Conservation (phyloP, 2,113 vertebrate genomes). For the Mesembrinibis cayennensis region DNA sequence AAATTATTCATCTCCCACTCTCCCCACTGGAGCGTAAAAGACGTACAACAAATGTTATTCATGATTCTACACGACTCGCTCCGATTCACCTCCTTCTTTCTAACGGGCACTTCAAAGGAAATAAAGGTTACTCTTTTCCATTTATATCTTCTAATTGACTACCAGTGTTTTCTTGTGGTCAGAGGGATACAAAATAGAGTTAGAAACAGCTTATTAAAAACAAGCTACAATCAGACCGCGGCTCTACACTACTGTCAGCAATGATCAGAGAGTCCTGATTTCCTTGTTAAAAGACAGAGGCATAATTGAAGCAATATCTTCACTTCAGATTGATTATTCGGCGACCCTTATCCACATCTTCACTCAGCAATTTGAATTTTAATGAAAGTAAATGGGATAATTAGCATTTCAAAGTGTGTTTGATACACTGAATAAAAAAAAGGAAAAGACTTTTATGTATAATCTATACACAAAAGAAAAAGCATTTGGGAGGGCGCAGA, state of each 20-base stretch:
- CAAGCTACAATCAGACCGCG: slow-evolving; percentile 67
- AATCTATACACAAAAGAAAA: slow-evolving; percentile 77
- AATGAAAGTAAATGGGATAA: slow-evolving; percentile 87
- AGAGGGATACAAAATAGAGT: slow-evolving; percentile 70
- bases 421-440: slow-evolving; percentile 76
- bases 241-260: slow-evolving; percentile 35
- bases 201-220: slow-evolving; percentile 75
- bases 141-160: slow-evolving; percentile 78
- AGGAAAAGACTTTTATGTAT: slow-evolving; percentile 73
- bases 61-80: slow-evolving; percentile 54
- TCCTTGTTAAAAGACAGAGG: slow-evolving; percentile 77
- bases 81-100: slow-evolving; percentile 64
- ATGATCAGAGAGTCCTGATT: slow-evolving; percentile 73
- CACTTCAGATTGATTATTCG: slow-evolving; percentile 83
- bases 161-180: slow-evolving; percentile 73
- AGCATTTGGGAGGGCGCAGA: slow-evolving; percentile 56
- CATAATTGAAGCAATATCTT: slow-evolving; percentile 80
- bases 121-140: slow-evolving; percentile 74
- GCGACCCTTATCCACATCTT: slow-evolving; percentile 81
- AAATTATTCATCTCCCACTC: slow-evolving; percentile 67
- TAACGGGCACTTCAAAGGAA: slow-evolving; percentile 65
- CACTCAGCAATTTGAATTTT: slow-evolving; percentile 86
- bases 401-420: slow-evolving; percentile 87
- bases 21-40: slow-evolving; percentile 46
- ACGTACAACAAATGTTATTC: slow-evolving; percentile 68